phyloP scores from a whole-genome alignment of 2,113 vertebrate species.

The Phylloscopus trochiloides region DNA sequence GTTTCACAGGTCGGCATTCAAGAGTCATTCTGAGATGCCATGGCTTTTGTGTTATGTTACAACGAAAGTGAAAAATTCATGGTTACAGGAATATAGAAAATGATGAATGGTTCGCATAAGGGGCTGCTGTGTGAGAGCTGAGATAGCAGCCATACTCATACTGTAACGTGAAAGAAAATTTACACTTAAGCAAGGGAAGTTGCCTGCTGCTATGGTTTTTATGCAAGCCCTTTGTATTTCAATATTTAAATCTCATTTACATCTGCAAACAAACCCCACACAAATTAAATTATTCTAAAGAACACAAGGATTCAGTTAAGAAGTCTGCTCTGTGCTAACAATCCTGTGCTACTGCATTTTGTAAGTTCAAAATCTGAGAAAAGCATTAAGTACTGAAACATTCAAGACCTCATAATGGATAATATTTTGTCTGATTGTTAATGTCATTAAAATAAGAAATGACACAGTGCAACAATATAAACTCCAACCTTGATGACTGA shows the following conservation, averaged over 20 bases:
- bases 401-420: background rate
- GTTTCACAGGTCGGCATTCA: background rate
- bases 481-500: background rate
- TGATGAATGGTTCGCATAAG: background rate
- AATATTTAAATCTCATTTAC: background rate
- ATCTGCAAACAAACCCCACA: background rate
- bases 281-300: background rate
- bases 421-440: background rate
- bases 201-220: background rate
- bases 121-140: background rate
- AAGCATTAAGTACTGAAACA: background rate
- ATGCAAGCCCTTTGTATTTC: background rate
- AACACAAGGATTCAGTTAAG: background rate
- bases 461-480: background rate
- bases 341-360: rapidly evolving
- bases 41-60: background rate
- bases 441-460: background rate
- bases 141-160: background rate
- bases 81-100: background rate
- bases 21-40: background rate
- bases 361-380: background rate
- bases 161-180: background rate
- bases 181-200: background rate
- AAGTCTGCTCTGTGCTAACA: background rate
- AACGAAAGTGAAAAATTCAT: background rate